Base-by-base conservation (phyloP, 1,140 invertebrate genomes). In the Eumeta japonica region DNA sequence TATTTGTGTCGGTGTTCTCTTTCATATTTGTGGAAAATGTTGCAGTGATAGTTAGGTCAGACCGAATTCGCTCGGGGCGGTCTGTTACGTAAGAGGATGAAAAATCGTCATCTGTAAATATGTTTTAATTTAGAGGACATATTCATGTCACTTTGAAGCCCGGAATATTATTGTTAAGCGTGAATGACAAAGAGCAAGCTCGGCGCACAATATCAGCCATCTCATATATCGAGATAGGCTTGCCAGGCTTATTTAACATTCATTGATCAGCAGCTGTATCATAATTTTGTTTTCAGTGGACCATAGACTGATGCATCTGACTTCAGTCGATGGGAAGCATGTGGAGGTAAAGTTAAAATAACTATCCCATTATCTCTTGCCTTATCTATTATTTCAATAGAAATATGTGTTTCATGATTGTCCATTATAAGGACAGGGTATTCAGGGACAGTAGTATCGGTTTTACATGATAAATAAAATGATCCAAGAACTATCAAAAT, bases 241-340 rank as follows among this genome's bases (percentile, higher is more conserved):
- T 58, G 13, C 48, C 53, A 27, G 58, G 45, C 35, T 62, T 48
- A 16, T 27, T 36, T 14, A 46, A 16, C 35, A 62, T 52, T 30
- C 42, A 61, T 14, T 54, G 46, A 42, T 57, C 50, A 16, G 28
- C 19, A 27, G 47, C 42, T 29, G 19, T n/a, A 39, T 41, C 41
- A 28, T 36, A 45, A n/a, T 18, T 36, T 31, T 2, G 16, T 38
- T 41, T 73, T 75, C n/a, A 75, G 55, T 35, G 64, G 55, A 4
- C 56, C 58, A 48, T 52, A 64, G 16, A 74, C 64, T 16, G 45
- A 37, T 11, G 37, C 12, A 40, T 70, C 64, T 14, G 64, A 66
- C 32, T 46, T 65, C 17, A 71, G 31, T 20, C 61, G 61, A 24
- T 55, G 40, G 11, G 35, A 45, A 18, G 35, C 44, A 27, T 58